Base-by-base conservation (phyloP, 2,113 vertebrate genomes). In the Dipodomys ordii region DNA sequence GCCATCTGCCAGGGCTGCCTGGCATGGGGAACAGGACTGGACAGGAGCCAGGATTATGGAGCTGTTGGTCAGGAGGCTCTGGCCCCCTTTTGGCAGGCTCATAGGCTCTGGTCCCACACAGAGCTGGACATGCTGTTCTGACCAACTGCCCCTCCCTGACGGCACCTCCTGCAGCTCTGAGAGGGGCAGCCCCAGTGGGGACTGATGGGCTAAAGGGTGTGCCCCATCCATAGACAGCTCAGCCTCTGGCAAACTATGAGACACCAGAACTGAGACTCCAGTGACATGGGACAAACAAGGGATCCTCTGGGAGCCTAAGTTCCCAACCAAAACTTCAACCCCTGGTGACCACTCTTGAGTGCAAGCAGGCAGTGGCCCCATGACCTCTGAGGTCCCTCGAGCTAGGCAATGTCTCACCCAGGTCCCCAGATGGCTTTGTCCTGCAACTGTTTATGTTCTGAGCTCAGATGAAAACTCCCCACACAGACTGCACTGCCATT, bases 1-100 rank as follows among this genome's bases (percentile, higher is more conserved):
- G 94, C 90, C 93, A 92, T 92, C 87, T 92, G 92, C 78, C 30
- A 13, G 83, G 86, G 79, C 89, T 65, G 79, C 49, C 77, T 64
- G 88, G 86, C 72, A 81, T 80, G 79, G 83, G 71, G 80, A 83
- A 60, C 39, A 53, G 80, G 65, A 60, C 88, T 92, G 95, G 92
- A 60, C 10, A 7, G 10, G 71, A 88, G 79, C 88, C 91, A 81
- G n/a, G 67, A 20, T 44, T 6, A 85, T 77, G 74, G 35, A 94
- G 28, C 92, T 83, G 83, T 85, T 93, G 95, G 74, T 82, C 6
- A n/a, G 86, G 92, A 96, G 89, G 83, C 77, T 72, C 65, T 0
- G 22, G 92, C 27, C 83, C 79, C 82, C 69, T 92, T 35, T 10
- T 72, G 89, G 94, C 91, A 74, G 60, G 49, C 30, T 77, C 91